Conservation (phyloP, 2,888 invertebrate species). For the Cosmia pyralina region DNA sequence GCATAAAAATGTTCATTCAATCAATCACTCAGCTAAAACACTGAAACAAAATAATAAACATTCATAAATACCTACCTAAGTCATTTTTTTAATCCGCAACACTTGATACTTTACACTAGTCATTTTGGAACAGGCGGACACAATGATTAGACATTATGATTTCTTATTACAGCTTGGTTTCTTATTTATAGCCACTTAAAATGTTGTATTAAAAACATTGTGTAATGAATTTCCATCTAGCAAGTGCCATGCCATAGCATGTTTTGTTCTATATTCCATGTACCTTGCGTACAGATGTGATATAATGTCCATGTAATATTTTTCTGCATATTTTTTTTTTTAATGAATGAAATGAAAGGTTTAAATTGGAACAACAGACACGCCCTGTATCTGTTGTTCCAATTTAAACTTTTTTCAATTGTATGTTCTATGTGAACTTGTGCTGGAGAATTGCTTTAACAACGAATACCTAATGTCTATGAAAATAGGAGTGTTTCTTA, state of each 20-base stretch:
- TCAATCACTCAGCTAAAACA: neutral
- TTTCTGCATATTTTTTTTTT: neutral
- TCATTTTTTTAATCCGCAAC: neutral
- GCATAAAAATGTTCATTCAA: neutral
- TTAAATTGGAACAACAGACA: neutral
- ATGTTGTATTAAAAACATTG: neutral
- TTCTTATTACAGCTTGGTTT: neutral
- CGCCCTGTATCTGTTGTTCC: neutral
- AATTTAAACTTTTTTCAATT: neutral
- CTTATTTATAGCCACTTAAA: neutral
- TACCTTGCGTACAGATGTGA: neutral
- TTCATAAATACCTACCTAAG: neutral
- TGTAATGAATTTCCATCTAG: neutral
- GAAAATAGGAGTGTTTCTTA: neutral
- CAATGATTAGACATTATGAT: neutral
- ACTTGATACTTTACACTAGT: neutral
- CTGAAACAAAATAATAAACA: conserved; percentile 5
- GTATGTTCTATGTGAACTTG: too few relatives aligned
- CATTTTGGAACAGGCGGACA: neutral
- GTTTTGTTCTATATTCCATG: neutral
- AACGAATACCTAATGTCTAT: neutral
- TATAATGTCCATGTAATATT: neutral
- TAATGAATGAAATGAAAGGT: neutral
- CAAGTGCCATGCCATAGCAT: neutral
- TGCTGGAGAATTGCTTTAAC: neutral